A percentile compares a stretch with the other conserved stretches of the same genome.
Conservation (phyloP, 2,113 vertebrate genomes). For the Tauraco erythrolophus region DNA sequence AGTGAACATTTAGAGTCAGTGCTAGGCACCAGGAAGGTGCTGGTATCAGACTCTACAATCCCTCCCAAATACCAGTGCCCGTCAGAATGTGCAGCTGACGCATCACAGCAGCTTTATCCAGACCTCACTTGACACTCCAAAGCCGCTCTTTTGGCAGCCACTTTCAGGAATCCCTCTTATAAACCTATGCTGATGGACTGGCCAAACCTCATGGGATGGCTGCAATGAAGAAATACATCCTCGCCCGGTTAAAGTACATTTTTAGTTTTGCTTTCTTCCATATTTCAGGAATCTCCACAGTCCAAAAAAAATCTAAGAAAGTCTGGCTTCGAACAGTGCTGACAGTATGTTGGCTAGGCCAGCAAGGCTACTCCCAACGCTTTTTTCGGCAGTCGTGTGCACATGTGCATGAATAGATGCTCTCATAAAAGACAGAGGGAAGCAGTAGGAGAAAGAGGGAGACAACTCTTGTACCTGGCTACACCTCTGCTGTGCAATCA, state of each 20-base stretch:
- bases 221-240: background rate
- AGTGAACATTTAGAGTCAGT: background rate
- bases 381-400: background rate
- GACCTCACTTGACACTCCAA: background rate
- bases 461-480: background rate
- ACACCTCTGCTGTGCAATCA: background rate
- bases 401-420: rapidly evolving
- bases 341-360: background rate
- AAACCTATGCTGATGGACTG: background rate
- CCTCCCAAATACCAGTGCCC: background rate
- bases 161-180: background rate
- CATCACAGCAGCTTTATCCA: background rate
- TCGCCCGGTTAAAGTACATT: background rate
- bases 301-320: background rate
- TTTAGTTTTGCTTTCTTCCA: background rate
- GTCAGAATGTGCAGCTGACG: background rate
- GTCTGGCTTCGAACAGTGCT: background rate
- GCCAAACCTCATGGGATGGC: background rate
- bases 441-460: background rate
- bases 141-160: background rate
- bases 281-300: background rate
- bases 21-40: background rate
- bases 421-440: background rate
- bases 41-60: background rate
- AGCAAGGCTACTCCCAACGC: background rate